A percentile compares a stretch with the other conserved stretches of the same genome.
These are phyloP conservation scores for Luperina nickerlii DNA, from an alignment of 2,888 invertebrate genomes.

Conservation along the genomic window DNA sequence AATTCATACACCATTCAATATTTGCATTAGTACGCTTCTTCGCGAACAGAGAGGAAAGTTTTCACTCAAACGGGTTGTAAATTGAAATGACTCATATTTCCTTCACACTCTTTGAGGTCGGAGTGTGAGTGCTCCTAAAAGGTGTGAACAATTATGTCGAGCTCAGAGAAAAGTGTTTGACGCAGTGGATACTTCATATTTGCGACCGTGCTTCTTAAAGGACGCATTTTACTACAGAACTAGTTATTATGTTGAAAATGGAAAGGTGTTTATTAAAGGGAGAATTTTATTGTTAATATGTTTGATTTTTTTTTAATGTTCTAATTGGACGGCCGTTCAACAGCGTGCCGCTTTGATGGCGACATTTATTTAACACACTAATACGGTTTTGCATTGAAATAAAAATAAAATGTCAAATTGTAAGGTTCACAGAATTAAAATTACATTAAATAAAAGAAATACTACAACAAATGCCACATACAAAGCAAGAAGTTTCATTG, in stretches of 20 bases:
- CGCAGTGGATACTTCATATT: constrained; percentile 1
- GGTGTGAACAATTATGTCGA: constrained; percentile 43
- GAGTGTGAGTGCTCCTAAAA: constrained; percentile 24
- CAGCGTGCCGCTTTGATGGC: no score
- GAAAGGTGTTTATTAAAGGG: neutral
- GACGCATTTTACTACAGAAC: neutral
- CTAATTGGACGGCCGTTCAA: neutral
- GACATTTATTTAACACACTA: no score
- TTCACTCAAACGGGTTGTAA: constrained; percentile 28
- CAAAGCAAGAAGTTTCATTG: neutral
- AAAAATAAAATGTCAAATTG: no score
- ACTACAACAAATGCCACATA: no score
- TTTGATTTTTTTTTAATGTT: no score
- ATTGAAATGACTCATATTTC: constrained; percentile 35
- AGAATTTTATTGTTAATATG: neutral
- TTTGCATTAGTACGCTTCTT: constrained; percentile 3
- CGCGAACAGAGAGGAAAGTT: neutral
- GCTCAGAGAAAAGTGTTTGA: neutral
- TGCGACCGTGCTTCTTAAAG: neutral
- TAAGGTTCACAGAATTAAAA: no score
- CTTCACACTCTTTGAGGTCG: constrained; percentile 26
- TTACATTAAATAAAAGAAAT: no score
- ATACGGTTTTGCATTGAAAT: no score
- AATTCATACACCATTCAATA: constrained; percentile 10
- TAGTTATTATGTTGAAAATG: constrained; percentile 4